A percentile compares a stretch with the other conserved stretches of the same genome.
phyloP scores from a whole-genome alignment of 2,888 invertebrate species.

The Scotopteryx bipunctaria region DNA sequence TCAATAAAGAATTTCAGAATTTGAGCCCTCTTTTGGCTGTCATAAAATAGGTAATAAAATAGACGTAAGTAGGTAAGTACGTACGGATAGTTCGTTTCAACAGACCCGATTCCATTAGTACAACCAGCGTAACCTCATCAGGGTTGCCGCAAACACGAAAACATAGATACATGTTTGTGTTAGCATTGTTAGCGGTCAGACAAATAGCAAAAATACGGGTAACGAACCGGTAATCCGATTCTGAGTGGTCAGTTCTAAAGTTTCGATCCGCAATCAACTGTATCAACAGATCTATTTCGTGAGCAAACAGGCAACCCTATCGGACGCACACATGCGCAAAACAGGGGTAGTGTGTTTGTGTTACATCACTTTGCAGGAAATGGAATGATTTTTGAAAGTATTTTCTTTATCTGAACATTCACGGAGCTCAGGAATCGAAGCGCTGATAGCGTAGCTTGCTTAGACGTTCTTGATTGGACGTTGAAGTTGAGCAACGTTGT shows the following conservation, averaged over 20 bases:
- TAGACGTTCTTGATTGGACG: no score
- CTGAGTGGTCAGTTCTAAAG: constrained; percentile 75
- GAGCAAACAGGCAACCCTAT: constrained; percentile 65
- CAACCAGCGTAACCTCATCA: constrained; percentile 37
- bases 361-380: constrained; percentile 16
- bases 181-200: constrained; percentile 70
- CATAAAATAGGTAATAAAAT: no score
- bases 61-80: no score
- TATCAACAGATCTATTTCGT: constrained; percentile 74
- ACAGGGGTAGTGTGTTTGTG: constrained; percentile 15
- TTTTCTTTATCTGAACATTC: no score
- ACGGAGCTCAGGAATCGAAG: no score
- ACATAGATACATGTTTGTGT: constrained; percentile 54
- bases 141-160: constrained; percentile 53
- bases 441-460: no score
- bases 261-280: constrained; percentile 78
- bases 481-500: no score
- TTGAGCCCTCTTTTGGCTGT: no score
- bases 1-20: no score
- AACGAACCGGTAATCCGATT: constrained; percentile 78
- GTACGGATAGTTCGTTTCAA: no score
- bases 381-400: no score
- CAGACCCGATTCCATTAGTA: constrained; percentile 33
- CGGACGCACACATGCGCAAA: constrained; percentile 20
- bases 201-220: constrained; percentile 72